Percentiles rank a stretch among this genome's conserved stretches.
Evolutionary conservation across 2,113 vertebrate genomes (phyloP).

Genomic region (Piprites chloris): DNA sequence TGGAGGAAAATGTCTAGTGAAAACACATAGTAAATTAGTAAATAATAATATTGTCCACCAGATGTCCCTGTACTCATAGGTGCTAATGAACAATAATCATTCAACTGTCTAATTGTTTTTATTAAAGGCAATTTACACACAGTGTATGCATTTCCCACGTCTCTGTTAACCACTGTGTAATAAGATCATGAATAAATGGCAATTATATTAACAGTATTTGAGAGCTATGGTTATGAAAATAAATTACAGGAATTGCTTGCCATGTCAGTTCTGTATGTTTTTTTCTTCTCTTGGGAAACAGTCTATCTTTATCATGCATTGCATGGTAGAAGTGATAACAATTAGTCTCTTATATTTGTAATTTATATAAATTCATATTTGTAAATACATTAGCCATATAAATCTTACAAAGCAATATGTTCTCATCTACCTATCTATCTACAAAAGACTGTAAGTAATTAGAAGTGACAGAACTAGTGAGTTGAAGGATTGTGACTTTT

Average conservation of each 20-base stretch:
- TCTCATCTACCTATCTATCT: neutral
- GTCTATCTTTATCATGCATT: neutral
- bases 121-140: neutral
- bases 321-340: neutral
- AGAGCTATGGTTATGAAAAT: neutral
- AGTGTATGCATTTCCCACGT: neutral
- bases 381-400: neutral
- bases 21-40: neutral
- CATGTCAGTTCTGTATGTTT: neutral
- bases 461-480: neutral
- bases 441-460: neutral
- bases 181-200: neutral
- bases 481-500: neutral
- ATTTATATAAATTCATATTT: neutral
- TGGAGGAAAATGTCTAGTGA: neutral
- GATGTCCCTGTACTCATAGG: slow-evolving; percentile 69
- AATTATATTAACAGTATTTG: neutral
- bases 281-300: neutral
- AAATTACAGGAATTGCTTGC: neutral
- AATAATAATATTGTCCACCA: slow-evolving; percentile 57
- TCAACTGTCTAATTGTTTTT: neutral
- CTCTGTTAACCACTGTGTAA: neutral
- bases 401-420: neutral
- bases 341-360: neutral
- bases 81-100: neutral